Conservation (phyloP, 2,797 vertebrate genomes). For the Triplophysa bombifrons region DNA sequence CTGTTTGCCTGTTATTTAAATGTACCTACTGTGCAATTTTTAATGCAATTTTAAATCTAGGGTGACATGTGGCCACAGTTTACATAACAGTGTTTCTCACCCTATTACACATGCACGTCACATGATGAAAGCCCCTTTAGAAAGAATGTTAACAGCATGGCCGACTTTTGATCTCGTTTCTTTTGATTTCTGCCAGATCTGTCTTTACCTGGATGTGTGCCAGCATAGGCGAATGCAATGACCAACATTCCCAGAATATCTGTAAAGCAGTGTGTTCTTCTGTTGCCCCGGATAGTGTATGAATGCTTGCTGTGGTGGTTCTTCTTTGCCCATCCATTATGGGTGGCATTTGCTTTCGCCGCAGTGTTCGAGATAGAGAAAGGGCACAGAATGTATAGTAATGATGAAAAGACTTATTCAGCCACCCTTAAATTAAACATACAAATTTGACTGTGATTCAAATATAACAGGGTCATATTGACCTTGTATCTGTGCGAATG, state of each 20-base stretch:
- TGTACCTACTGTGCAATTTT: not conserved
- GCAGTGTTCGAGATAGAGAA: slow-evolving; percentile 67
- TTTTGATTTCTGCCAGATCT: slow-evolving; percentile 6
- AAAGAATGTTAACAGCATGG: not conserved
- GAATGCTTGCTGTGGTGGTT: slow-evolving; percentile 54
- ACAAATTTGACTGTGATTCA: not conserved
- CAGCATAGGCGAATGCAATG: slow-evolving; percentile 9
- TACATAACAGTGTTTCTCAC: not conserved
- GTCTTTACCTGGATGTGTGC: slow-evolving; percentile 8
- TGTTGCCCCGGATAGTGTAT: slow-evolving; percentile 39
- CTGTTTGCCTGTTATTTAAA: not conserved
- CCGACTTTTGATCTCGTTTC: not conserved
- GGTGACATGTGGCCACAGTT: not conserved
- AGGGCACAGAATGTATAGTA: slow-evolving; percentile 56
- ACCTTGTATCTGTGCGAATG: slow-evolving; percentile 58
- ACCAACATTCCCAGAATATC: slow-evolving; percentile 21
- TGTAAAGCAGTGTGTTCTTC: slow-evolving; percentile 17
- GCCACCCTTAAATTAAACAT: not conserved
- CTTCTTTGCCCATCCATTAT: slow-evolving; percentile 51
- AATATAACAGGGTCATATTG: slow-evolving; percentile 52
- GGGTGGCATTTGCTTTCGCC: slow-evolving; percentile 63
- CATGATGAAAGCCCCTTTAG: not conserved
- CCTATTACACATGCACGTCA: not conserved
- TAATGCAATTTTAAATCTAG: not conserved
- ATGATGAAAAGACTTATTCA: slow-evolving; percentile 7